Conservation (phyloP, 2,113 vertebrate genomes). For the Triplophysa tibetana region DNA sequence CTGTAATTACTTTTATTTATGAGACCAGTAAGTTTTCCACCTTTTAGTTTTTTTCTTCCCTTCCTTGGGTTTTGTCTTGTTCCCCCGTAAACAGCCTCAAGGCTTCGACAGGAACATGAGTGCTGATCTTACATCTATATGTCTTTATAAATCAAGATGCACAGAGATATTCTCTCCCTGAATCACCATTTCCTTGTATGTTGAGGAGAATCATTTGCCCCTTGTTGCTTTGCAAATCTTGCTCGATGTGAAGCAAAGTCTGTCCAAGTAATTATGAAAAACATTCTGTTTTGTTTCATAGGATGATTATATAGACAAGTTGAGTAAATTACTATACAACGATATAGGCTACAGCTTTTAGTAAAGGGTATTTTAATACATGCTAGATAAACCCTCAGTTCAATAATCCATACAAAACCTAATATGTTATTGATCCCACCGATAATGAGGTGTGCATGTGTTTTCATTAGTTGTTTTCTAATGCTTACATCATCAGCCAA, state of each 20-base stretch:
- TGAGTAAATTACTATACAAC: too few relatives aligned
- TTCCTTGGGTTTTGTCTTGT: background rate
- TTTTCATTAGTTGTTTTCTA: constrained; percentile 14
- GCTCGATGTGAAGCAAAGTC: background rate
- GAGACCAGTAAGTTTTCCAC: constrained; percentile 25
- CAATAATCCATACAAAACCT: background rate
- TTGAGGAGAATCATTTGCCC: constrained; percentile 1
- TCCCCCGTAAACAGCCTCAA: background rate
- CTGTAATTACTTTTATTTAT: constrained; percentile 42
- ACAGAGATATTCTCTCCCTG: constrained; percentile 7
- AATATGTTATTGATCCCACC: background rate
- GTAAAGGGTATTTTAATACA: background rate
- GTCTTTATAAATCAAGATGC: background rate
- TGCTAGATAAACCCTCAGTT: background rate
- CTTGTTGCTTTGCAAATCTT: background rate
- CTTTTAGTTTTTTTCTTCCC: constrained; percentile 1
- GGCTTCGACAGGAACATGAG: constrained; percentile 14
- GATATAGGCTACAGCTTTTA: too few relatives aligned
- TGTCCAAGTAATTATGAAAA: too few relatives aligned
- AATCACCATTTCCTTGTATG: background rate
- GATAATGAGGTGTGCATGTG: background rate
- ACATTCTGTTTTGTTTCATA: background rate
- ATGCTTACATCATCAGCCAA: constrained; percentile 27
- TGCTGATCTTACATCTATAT: constrained; percentile 7
- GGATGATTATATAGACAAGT: background rate